A percentile compares a stretch with the other conserved stretches of the same genome.
Conservation (phyloP, 53 echinoderm and acorn worm species). For the Apostichopus leukothele region DNA sequence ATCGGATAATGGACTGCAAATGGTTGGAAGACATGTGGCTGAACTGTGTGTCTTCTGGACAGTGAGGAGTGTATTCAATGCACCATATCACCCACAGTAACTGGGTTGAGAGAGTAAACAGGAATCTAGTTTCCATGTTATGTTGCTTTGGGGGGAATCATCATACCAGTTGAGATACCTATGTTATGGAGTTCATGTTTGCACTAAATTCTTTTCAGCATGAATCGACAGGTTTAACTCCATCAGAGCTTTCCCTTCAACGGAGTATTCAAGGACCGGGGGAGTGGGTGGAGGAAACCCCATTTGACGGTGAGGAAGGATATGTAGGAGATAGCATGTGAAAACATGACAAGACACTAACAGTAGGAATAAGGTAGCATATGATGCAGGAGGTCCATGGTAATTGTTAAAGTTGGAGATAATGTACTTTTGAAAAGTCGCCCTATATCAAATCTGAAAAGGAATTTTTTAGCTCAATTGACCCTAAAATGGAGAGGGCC, state of each 20-base stretch:
- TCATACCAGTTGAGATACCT: constrained; percentile 51
- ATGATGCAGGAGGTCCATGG: constrained; percentile 7
- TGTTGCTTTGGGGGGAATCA: constrained; percentile 49
- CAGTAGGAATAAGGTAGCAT: background rate
- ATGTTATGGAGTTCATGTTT: background rate
- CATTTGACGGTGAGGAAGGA: background rate
- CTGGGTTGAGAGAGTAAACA: constrained; percentile 63
- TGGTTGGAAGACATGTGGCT: constrained; percentile 40
- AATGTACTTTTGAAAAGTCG: constrained; percentile 38
- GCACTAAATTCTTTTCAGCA: constrained; percentile 16
- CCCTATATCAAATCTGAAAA: constrained; percentile 28
- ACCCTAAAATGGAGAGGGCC: constrained; percentile 54
- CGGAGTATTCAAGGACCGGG: background rate
- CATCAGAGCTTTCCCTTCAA: background rate
- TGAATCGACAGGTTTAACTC: constrained; percentile 13
- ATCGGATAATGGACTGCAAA: constrained; percentile 68
- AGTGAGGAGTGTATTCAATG: constrained; percentile 53
- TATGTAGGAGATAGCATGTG: background rate
- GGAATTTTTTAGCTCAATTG: constrained; percentile 47
- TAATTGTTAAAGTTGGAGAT: constrained; percentile 38
- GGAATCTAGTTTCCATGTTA: constrained; percentile 62
- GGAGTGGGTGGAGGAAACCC: background rate
- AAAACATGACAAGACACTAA: background rate
- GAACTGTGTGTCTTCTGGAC: constrained; percentile 56
- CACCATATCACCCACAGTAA: constrained; percentile 67